Base-by-base conservation (phyloP, 2,797 vertebrate species). In the Typhlichthys eigenmanni region DNA sequence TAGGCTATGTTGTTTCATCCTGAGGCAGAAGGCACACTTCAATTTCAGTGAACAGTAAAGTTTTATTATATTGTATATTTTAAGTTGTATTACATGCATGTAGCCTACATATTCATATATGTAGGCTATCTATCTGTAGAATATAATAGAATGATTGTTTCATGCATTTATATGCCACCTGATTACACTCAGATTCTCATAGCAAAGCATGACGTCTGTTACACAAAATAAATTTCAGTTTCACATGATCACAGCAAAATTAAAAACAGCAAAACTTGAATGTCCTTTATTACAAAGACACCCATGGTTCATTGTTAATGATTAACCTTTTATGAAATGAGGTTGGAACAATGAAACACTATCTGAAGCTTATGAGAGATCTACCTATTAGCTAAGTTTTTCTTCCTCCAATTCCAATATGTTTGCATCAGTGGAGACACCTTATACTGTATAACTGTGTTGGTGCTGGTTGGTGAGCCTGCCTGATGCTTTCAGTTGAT, bases 151-250 rank as follows among this genome's bases (percentile, higher is more conserved):
- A 24, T 24, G 3, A 24, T 24, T 24, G 24, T 24, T 24, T 24
- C 24, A 24, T 24, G 24, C 24, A 24, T 24, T 24, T 24, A 24
- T 24, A 24, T 24, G 24, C 3, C 24, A 24, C 24, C 74, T 81
- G 74, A 55, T 72, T 66, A 34, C 67, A 67, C 46, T 68, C 51
- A 34, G 14, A 56, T 13, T 66, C 64, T 73, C 72, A 71, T 83
- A 82, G 81, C 76, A 82, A 79, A 79, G 11, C 55, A n/a, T 45
- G 58, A 66, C 64, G 7, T 32, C 54, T 65, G 76, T 13, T 71
- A 72, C 58, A 54, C 55, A 70, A 84, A 67, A 77, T 85, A 76
- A 81, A 69, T 12, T 29, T 17, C 61, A 74, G 60, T 52, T 13
- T 32, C 54, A 65, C 72, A 51, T 74, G 72, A 74, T 63, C 1